These are phyloP conservation scores for Dendrolimus punctatus DNA, from an alignment of 1,140 invertebrate genomes.

Conservation along the genomic window DNA sequence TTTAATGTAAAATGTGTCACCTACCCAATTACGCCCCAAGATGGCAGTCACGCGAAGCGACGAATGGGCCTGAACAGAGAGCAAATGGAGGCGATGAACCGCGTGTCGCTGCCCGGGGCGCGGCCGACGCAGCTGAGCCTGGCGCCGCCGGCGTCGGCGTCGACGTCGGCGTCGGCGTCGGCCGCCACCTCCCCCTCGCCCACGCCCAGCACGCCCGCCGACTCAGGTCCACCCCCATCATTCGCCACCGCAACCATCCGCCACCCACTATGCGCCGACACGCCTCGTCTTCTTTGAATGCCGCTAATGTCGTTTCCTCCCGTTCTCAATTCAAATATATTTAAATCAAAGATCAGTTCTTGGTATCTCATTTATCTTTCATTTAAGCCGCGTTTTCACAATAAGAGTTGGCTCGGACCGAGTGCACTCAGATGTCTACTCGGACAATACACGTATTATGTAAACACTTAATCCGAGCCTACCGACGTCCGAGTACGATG, in stretches of 20 bases:
- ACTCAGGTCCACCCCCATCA: conserved; percentile 65
- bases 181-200: conserved; percentile 57
- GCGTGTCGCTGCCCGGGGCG: conserved; percentile 43
- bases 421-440: too few relatives aligned
- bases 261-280: conserved; percentile 57
- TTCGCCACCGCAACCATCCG: conserved; percentile 65
- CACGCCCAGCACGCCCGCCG: conserved; percentile 66
- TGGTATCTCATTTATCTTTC: too few relatives aligned
- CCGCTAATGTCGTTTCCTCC: conserved; percentile 13
- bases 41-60: conserved; percentile 72
- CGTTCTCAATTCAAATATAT: neutral
- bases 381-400: too few relatives aligned
- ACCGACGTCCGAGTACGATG: too few relatives aligned
- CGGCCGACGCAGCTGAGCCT: conserved; percentile 65
- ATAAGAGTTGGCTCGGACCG: too few relatives aligned
- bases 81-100: conserved; percentile 70
- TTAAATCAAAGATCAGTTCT: neutral
- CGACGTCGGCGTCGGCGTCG: conserved; percentile 28
- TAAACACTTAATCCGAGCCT: too few relatives aligned
- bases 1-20: too few relatives aligned
- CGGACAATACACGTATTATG: too few relatives aligned
- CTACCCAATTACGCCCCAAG: conserved; percentile 38
- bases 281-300: conserved; percentile 23
- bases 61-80: conserved; percentile 72
- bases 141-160: conserved; percentile 36